A percentile compares a stretch with the other conserved stretches of the same genome.
phyloP scores from a whole-genome alignment of 1,140 invertebrate genomes.

The Aleiodes sp. region DNA sequence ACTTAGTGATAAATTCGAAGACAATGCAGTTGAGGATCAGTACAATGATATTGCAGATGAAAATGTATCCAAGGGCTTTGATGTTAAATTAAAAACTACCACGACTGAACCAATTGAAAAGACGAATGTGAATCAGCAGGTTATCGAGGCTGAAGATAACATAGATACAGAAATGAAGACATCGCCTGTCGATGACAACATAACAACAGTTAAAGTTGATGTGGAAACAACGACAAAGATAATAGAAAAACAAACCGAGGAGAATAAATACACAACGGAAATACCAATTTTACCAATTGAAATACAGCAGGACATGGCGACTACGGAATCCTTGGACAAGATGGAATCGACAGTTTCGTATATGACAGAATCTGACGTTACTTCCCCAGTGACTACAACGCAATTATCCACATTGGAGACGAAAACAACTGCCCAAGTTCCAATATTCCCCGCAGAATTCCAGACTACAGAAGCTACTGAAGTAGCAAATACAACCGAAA shows the following conservation, averaged over 20 bases:
- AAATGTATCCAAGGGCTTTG: slow-evolving; percentile 40
- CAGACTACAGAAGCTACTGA: slow-evolving; percentile 50
- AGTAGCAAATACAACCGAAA: slow-evolving; percentile 17
- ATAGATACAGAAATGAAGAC: slow-evolving; percentile 3
- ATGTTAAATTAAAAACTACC: slow-evolving; percentile 34
- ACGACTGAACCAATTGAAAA: slow-evolving; percentile 8
- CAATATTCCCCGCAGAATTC: slow-evolving; percentile 60
- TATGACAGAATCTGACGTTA: slow-evolving; percentile 11
- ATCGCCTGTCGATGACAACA: not conserved
- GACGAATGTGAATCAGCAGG: not conserved
- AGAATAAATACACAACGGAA: slow-evolving; percentile 55
- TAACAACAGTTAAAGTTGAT: slow-evolving; percentile 25
- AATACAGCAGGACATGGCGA: slow-evolving; percentile 57
- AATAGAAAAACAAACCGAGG: slow-evolving; percentile 48
- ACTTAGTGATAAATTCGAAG: slow-evolving; percentile 44
- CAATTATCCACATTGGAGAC: slow-evolving; percentile 45
- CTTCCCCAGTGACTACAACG: slow-evolving; percentile 41
- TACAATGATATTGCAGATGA: slow-evolving; percentile 62
- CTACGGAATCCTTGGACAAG: slow-evolving; percentile 44
- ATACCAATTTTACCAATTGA: slow-evolving; percentile 59
- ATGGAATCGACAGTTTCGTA: slow-evolving; percentile 30
- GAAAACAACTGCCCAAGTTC: slow-evolving; percentile 58
- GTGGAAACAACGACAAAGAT: slow-evolving; percentile 18
- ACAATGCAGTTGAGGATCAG: slow-evolving; percentile 56
- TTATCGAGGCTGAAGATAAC: not conserved